Evolutionary conservation across 2,113 vertebrate genomes (phyloP).

Genomic region (Onychostruthus taczanowskii): DNA sequence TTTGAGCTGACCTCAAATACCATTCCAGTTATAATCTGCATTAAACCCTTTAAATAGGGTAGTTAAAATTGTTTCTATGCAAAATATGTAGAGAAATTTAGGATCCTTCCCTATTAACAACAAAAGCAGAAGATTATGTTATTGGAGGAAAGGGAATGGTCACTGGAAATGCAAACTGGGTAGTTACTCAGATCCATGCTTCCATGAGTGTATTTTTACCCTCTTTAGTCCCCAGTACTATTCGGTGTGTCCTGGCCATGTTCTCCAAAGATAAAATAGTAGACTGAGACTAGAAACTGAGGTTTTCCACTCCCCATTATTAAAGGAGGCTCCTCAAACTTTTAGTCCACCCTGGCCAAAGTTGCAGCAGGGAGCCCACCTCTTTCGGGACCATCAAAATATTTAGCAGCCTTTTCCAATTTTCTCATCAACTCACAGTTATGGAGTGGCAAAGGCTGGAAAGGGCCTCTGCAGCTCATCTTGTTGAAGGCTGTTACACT

Average conservation of each 20-base stretch:
- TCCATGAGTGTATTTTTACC: not conserved
- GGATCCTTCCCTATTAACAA: not conserved
- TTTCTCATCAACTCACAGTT: not conserved
- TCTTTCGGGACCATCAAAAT: not conserved
- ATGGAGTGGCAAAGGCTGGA: not conserved
- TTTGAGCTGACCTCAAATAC: not conserved
- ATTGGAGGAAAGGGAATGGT: not conserved
- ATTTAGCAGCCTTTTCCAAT: not conserved
- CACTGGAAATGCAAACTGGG: not conserved
- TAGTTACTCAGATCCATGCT: not conserved
- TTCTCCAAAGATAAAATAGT: not conserved
- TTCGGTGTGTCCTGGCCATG: not conserved
- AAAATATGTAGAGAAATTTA: not conserved
- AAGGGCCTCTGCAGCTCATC: not conserved
- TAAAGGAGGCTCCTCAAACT: not conserved
- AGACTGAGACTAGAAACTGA: not conserved
- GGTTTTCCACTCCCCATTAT: not conserved
- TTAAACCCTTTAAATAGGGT: not conserved
- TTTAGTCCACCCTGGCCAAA: not conserved
- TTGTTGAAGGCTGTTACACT: accelerated
- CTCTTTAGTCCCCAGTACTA: not conserved
- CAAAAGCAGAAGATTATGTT: not conserved
- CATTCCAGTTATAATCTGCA: not conserved
- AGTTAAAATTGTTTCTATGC: not conserved
- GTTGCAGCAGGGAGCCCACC: not conserved